Conservation (phyloP, 1,140 invertebrate genomes). For the Aphelenchoides avenae region DNA sequence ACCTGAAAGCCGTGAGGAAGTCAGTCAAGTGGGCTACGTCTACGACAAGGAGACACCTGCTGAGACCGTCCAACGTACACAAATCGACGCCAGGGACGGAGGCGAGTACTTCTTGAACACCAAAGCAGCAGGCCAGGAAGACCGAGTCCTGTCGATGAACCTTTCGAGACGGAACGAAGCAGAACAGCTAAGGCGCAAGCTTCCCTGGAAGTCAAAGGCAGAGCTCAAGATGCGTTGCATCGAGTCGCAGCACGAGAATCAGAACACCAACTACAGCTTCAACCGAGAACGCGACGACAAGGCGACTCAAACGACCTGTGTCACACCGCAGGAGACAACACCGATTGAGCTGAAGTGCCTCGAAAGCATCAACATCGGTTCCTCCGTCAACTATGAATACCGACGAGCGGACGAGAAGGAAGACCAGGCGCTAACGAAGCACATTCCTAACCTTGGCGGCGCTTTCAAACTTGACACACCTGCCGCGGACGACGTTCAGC, state of each 20-base stretch:
- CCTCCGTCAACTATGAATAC: conserved; percentile 32
- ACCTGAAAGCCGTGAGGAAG: too few species aligned
- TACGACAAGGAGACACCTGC: conserved; percentile 26
- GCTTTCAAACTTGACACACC: conserved; percentile 35
- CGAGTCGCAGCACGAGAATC: conserved; percentile 32
- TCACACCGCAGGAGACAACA: conserved; percentile 13
- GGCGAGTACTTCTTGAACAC: conserved; percentile 46
- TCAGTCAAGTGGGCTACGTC: conserved; percentile 31
- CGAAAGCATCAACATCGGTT: conserved; percentile 18
- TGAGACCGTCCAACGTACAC: conserved; percentile 1
- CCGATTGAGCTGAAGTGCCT: conserved; percentile 7
- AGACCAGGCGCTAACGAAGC: conserved; percentile 5
- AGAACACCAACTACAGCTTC: conserved; percentile 4
- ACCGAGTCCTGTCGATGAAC: conserved; percentile 23
- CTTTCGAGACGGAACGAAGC: conserved; percentile 18
- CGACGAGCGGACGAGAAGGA: conserved; percentile 9
- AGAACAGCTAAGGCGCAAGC: conserved; percentile 21
- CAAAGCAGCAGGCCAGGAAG: conserved; percentile 30
- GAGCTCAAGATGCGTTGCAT: conserved; percentile 15
- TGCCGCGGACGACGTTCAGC: conserved; percentile 43
- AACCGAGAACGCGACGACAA: background rate
- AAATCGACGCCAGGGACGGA: conserved; percentile 32
- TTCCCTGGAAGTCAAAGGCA: conserved; percentile 28
- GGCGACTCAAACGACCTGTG: background rate
- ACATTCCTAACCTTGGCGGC: conserved; percentile 36